phyloP scores from a whole-genome alignment of 2,888 invertebrate species.

The Drosophila emarginata region DNA sequence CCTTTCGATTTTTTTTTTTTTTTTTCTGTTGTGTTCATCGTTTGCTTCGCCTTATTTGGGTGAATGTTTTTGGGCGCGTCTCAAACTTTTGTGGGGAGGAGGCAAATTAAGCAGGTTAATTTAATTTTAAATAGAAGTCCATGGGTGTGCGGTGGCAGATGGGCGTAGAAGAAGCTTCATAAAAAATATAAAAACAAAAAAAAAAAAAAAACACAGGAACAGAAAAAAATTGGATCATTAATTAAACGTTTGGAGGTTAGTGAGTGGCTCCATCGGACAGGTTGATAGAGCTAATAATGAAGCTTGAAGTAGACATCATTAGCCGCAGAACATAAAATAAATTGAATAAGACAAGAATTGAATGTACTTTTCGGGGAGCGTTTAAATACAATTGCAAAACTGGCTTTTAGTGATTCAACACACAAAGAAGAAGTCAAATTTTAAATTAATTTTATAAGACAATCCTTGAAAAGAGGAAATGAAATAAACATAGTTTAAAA shows the following conservation, averaged over 20 bases:
- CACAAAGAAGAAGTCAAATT: neutral
- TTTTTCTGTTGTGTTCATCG: slow-evolving; percentile 23
- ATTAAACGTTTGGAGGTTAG: slow-evolving; percentile 72
- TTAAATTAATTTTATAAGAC: neutral
- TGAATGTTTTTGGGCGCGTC: slow-evolving; percentile 72
- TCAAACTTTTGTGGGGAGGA: slow-evolving; percentile 15
- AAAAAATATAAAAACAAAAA: neutral
- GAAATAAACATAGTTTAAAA: too few species aligned
- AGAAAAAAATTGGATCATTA: slow-evolving; percentile 52
- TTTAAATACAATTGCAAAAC: neutral
- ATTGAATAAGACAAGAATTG: slow-evolving; percentile 41
- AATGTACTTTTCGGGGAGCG: slow-evolving; percentile 32
- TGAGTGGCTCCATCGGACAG: slow-evolving; percentile 49
- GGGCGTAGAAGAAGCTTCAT: slow-evolving; percentile 48
- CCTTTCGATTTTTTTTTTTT: slow-evolving; percentile 67
- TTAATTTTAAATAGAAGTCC: slow-evolving; percentile 76
- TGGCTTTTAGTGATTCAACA: neutral
- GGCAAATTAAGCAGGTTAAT: slow-evolving; percentile 75
- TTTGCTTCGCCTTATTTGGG: slow-evolving; percentile 34
- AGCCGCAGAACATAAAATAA: slow-evolving; percentile 33
- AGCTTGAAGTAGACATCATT: slow-evolving; percentile 57
- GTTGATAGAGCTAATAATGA: slow-evolving; percentile 36
- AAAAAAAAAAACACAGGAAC: slow-evolving; percentile 55
- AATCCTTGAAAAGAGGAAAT: neutral
- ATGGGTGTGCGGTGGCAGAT: slow-evolving; percentile 57